A percentile compares a stretch with the other conserved stretches of the same genome.
Evolutionary conservation across 2,113 vertebrate species (phyloP).

Genomic region (Mustela lutreola): DNA sequence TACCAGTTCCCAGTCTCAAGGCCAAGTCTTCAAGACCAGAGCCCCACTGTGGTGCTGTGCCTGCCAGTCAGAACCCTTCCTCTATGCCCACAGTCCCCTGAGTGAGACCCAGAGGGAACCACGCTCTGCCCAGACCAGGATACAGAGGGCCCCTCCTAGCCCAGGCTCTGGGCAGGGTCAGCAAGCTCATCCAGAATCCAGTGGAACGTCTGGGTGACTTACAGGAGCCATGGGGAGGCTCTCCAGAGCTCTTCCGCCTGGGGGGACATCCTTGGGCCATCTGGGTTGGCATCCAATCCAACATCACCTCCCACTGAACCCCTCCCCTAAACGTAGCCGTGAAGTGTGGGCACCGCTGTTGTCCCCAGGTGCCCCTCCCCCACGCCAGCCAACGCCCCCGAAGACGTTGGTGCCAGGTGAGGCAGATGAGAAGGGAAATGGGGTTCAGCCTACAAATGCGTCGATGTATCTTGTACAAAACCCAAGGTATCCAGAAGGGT

Average conservation of each 20-base stretch:
- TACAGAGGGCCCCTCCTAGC: not conserved
- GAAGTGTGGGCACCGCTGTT: not conserved
- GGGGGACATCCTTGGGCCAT: rapidly evolving
- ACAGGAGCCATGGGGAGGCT: too few relatives aligned
- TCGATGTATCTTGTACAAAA: rapidly evolving
- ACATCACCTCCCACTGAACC: not conserved
- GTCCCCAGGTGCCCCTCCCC: not conserved
- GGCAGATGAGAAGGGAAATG: too few relatives aligned
- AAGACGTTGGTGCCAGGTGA: not conserved
- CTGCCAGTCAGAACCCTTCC: not conserved
- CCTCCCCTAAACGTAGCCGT: not conserved
- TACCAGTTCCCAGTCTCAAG: not conserved
- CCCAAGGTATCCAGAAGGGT: not conserved
- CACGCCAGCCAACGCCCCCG: not conserved
- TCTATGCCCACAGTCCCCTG: not conserved
- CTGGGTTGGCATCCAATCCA: not conserved
- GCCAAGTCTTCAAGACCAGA: not conserved
- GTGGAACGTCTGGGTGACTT: not conserved
- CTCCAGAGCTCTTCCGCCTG: not conserved
- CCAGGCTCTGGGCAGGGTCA: not conserved
- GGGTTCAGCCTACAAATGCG: rapidly evolving
- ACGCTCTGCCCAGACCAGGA: rapidly evolving
- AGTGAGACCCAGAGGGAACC: too few relatives aligned
- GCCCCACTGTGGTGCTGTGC: not conserved
- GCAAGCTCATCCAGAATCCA: too few relatives aligned